phyloP scores from a whole-genome alignment of 2,888 invertebrate genomes.

The Tyria jacobaeae region DNA sequence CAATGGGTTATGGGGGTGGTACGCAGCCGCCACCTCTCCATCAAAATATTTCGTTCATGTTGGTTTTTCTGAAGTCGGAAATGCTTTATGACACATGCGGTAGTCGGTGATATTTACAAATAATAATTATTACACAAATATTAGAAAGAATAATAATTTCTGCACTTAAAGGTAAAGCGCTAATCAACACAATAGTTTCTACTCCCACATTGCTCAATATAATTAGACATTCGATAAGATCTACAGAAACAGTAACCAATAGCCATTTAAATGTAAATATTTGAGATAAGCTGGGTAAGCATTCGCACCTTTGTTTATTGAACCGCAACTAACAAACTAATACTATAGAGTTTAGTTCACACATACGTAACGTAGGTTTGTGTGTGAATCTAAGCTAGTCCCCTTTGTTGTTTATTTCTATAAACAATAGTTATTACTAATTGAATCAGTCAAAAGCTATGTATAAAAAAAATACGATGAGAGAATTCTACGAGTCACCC shows the following conservation, averaged over 20 bases:
- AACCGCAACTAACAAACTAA: constrained; percentile 40
- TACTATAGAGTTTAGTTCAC: constrained; percentile 50
- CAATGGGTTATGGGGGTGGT: not conserved
- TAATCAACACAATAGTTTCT: constrained; percentile 47
- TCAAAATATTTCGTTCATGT: too few relatives aligned
- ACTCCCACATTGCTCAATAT: constrained; percentile 50
- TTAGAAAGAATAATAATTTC: constrained; percentile 25
- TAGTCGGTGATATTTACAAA: not conserved
- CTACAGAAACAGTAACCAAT: constrained; percentile 44
- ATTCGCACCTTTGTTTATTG: constrained; percentile 54
- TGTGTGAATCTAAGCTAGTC: constrained; percentile 8
- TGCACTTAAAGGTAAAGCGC: constrained; percentile 37
- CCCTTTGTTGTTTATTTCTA: not conserved
- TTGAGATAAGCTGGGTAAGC: constrained; percentile 45
- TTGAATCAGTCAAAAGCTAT: too few relatives aligned
- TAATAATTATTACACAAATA: not conserved
- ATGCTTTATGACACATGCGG: too few relatives aligned
- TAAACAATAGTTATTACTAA: too few relatives aligned
- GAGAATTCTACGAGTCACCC: too few relatives aligned
- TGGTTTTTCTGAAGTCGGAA: too few relatives aligned
- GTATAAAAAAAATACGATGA: too few relatives aligned
- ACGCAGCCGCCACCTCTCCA: not conserved
- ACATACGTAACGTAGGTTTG: constrained; percentile 35
- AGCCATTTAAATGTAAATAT: constrained; percentile 53
- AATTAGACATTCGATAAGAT: constrained; percentile 51